Conservation (phyloP, 1,140 invertebrate species). For the Penaeus chinensis region DNA sequence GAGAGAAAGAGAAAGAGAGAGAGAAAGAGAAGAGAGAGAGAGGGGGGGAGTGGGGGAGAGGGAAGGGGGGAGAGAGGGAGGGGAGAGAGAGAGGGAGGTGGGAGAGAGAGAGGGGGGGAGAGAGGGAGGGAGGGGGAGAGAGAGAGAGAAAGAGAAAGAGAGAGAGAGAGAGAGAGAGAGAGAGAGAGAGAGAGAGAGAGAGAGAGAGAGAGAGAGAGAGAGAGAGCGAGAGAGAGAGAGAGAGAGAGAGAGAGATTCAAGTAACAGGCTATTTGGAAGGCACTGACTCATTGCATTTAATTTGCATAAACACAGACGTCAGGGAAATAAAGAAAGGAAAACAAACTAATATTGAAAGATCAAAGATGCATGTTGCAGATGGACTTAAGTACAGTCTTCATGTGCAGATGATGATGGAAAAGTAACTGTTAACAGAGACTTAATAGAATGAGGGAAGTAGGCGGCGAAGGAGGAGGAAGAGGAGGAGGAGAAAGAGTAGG, state of each 20-base stretch:
- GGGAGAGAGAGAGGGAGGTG: not conserved
- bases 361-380: not conserved
- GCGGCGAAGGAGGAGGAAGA: too few species aligned
- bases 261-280: not conserved
- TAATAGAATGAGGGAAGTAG: not conserved
- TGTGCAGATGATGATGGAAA: not conserved
- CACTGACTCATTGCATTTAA: not conserved
- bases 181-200: not conserved
- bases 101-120: not conserved
- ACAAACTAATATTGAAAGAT: not conserved
- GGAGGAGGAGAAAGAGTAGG: too few species aligned
- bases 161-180: not conserved
- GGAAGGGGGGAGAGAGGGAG: not conserved
- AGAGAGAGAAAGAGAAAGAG: not conserved
- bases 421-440: not conserved
- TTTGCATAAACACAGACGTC: not conserved
- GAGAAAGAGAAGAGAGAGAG: not conserved
- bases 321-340: slow-evolving; percentile 1
- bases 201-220: not conserved
- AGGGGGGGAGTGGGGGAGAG: not conserved
- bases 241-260: not conserved
- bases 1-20: too few species aligned
- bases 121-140: not conserved
- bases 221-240: not conserved
- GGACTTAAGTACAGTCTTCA: not conserved